Percentiles rank a stretch among this genome's conserved stretches.
Evolutionary conservation across 2,797 vertebrate genomes (phyloP).

Genomic region (Crocodylus rhombifer): DNA sequence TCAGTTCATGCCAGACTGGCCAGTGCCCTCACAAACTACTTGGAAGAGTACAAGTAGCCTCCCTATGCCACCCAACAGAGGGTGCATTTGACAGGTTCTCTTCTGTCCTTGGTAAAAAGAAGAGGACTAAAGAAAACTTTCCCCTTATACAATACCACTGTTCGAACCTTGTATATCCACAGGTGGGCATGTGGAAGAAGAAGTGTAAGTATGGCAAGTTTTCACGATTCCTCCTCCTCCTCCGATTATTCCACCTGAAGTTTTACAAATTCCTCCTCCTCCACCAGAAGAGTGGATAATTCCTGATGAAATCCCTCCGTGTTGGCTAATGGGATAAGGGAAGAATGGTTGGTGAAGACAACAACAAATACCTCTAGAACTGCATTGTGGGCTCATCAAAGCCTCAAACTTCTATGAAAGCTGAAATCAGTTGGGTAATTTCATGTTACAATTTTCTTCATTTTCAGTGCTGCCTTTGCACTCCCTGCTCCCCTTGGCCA

Average conservation of each 20-base stretch:
- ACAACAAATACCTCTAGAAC: no score
- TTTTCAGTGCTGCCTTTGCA: no score
- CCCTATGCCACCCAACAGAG: background rate
- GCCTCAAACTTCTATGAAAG: no score
- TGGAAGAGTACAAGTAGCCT: background rate
- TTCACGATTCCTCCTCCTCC: conserved; percentile 58
- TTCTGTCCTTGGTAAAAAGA: background rate
- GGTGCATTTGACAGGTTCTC: rapidly evolving
- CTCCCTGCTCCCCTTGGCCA: no score
- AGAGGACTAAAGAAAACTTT: background rate
- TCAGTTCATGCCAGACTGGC: background rate
- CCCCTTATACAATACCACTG: no score
- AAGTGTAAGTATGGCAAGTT: conserved; percentile 59
- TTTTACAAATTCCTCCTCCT: conserved; percentile 65
- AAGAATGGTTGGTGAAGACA: background rate
- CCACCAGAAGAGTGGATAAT: conserved; percentile 57
- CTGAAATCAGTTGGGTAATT: no score
- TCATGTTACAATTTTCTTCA: no score
- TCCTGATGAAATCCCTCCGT: conserved; percentile 47
- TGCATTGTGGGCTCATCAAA: no score
- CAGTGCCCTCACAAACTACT: background rate
- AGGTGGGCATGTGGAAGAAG: conserved; percentile 51
- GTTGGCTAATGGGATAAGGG: conserved; percentile 14
- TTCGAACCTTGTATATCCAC: conserved; percentile 72
- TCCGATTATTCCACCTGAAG: conserved; percentile 33